These are phyloP conservation scores for Enteromius viviparus DNA, from an alignment of 2,797 vertebrate genomes.

Conservation along the genomic window DNA sequence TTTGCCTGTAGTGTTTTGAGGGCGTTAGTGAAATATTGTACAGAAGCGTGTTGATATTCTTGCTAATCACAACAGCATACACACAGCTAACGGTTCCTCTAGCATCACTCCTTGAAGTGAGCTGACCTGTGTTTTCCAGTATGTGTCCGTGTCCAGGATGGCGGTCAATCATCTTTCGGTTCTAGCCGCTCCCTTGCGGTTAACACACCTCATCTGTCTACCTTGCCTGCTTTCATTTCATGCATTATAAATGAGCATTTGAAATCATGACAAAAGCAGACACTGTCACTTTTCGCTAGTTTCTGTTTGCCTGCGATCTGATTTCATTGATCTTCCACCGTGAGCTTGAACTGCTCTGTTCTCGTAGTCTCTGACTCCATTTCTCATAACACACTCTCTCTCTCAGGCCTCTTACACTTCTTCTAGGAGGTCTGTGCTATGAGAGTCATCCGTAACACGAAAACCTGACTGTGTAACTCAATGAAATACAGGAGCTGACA, in stretches of 20 bases:
- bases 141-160: slow-evolving; percentile 3
- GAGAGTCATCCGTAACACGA: slow-evolving; percentile 71
- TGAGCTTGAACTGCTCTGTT: slow-evolving; percentile 52
- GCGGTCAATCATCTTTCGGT: slow-evolving; percentile 27
- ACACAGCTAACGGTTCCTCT: slow-evolving; percentile 10
- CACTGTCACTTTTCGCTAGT: slow-evolving; percentile 31
- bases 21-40: not conserved
- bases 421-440: slow-evolving; percentile 65
- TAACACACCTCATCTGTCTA: slow-evolving; percentile 26
- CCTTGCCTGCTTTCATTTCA: slow-evolving; percentile 25
- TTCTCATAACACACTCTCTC: slow-evolving; percentile 46
- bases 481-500: slow-evolving; percentile 76
- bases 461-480: slow-evolving; percentile 79
- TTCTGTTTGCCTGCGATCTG: slow-evolving; percentile 47
- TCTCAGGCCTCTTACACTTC: slow-evolving; percentile 49
- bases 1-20: not conserved
- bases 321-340: slow-evolving; percentile 35
- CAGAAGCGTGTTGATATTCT: not conserved
- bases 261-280: slow-evolving; percentile 29
- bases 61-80: not conserved
- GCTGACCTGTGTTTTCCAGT: slow-evolving; percentile 23
- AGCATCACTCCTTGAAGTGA: slow-evolving; percentile 8
- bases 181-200: not conserved
- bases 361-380: slow-evolving; percentile 50
- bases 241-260: slow-evolving; percentile 38